Conservation (phyloP, 1,140 invertebrate species). For the Drosophila melanica region DNA sequence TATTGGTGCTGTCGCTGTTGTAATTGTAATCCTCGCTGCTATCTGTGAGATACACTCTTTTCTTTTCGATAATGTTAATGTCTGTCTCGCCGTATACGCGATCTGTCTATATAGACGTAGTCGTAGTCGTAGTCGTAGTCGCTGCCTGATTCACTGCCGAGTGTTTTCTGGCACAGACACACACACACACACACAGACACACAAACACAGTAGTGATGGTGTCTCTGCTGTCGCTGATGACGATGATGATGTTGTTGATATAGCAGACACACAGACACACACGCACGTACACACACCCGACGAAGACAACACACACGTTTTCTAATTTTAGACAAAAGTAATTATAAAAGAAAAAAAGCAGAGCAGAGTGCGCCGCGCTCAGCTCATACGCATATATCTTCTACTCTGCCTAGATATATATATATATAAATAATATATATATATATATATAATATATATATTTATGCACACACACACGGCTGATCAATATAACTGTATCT, state of each 20-base stretch:
- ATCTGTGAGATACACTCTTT: slow-evolving; percentile 58
- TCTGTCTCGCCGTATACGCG: slow-evolving; percentile 79
- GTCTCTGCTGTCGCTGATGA: slow-evolving; percentile 56
- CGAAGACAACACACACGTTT: slow-evolving; percentile 79
- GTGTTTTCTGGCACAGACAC: slow-evolving; percentile 73
- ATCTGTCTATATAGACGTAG: slow-evolving; percentile 73
- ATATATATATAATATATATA: slow-evolving; percentile 25
- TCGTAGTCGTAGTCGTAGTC: slow-evolving; percentile 35
- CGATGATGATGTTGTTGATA: slow-evolving; percentile 75
- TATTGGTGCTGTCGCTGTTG: slow-evolving; percentile 20
- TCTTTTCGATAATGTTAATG: slow-evolving; percentile 58
- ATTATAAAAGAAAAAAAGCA: slow-evolving; percentile 82
- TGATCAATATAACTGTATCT: slow-evolving; percentile 6
- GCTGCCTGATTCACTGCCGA: slow-evolving; percentile 75
- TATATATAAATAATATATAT: slow-evolving; percentile 40
- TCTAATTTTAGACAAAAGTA: slow-evolving; percentile 84
- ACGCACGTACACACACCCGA: slow-evolving; percentile 39
- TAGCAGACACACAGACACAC: slow-evolving; percentile 70
- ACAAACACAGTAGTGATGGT: slow-evolving; percentile 25
- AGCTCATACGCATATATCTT: slow-evolving; percentile 79
- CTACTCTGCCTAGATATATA: slow-evolving; percentile 70
- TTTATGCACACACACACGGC: not conserved
- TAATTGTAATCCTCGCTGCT: slow-evolving; percentile 78
- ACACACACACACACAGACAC: slow-evolving; percentile 47
- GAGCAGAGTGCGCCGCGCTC: slow-evolving; percentile 80